Evolutionary conservation across 2,113 vertebrate genomes (phyloP).

Genomic region (Baryphthengus martii): DNA sequence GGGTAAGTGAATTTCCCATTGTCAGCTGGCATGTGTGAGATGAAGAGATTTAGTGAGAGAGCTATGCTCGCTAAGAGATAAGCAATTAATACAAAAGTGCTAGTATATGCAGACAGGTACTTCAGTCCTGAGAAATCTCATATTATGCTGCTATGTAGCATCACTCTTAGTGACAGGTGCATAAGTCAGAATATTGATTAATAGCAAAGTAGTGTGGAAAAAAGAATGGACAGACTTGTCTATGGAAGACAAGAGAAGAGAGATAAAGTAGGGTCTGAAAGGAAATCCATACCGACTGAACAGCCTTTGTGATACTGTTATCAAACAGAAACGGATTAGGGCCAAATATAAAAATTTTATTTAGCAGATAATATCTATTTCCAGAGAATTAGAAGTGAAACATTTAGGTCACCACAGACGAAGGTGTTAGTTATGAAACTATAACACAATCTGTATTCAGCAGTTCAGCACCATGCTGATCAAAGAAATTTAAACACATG

Average conservation of each 20-base stretch:
- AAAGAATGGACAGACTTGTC: neutral
- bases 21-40: neutral
- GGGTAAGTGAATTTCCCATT: neutral
- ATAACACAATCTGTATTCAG: neutral
- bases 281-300: neutral
- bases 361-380: neutral
- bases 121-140: neutral
- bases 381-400: neutral
- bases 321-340: neutral
- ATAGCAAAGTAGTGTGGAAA: neutral
- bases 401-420: neutral
- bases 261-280: neutral
- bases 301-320: neutral
- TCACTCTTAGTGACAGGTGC: neutral
- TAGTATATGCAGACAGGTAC: neutral
- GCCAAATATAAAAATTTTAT: neutral
- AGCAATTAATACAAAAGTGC: slow-evolving; percentile 22
- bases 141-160: neutral
- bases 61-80: neutral
- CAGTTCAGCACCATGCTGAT: neutral
- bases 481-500: neutral
- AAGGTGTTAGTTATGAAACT: neutral
- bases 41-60: neutral
- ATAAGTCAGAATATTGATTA: slow-evolving; percentile 17
- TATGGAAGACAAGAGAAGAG: neutral